Conservation (phyloP, 2,113 vertebrate genomes). For the Corythoichthys haematopterus region DNA sequence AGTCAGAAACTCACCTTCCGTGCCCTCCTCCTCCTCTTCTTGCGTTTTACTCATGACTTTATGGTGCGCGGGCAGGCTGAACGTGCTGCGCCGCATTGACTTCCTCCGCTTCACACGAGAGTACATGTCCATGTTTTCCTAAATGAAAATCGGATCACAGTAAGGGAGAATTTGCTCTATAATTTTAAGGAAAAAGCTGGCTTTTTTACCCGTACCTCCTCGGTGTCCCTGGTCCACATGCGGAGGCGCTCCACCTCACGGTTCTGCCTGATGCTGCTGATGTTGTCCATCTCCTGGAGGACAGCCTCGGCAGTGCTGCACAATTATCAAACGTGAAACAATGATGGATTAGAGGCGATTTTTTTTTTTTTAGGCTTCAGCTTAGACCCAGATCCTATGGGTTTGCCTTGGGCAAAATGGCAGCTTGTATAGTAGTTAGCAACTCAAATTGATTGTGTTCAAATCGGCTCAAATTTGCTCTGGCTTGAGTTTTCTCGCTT, state of each 20-base stretch:
- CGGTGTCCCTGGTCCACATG: constrained; percentile 95
- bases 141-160: constrained; percentile 7
- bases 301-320: constrained; percentile 94
- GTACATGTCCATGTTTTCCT: constrained; percentile 99
- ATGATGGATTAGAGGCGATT: neutral
- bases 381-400: neutral
- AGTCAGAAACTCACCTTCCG: constrained; percentile 52
- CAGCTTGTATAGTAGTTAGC: neutral
- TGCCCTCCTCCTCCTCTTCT: constrained; percentile 86
- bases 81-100: constrained; percentile 87
- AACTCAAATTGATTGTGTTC: neutral
- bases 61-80: constrained; percentile 89
- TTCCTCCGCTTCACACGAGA: constrained; percentile 96
- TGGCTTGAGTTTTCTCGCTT: too few species aligned
- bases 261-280: constrained; percentile 90
- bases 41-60: constrained; percentile 85
- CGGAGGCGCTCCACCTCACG: constrained; percentile 94
- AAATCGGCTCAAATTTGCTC: neutral
- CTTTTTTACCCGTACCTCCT: constrained; percentile 73
- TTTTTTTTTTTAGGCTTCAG: neutral
- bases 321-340: neutral
- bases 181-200: neutral
- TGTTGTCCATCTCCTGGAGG: constrained; percentile 98
- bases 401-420: neutral
- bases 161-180: neutral